These are phyloP conservation scores for Sylvia borin DNA, from an alignment of 2,797 vertebrate genomes.

Conservation along the genomic window DNA sequence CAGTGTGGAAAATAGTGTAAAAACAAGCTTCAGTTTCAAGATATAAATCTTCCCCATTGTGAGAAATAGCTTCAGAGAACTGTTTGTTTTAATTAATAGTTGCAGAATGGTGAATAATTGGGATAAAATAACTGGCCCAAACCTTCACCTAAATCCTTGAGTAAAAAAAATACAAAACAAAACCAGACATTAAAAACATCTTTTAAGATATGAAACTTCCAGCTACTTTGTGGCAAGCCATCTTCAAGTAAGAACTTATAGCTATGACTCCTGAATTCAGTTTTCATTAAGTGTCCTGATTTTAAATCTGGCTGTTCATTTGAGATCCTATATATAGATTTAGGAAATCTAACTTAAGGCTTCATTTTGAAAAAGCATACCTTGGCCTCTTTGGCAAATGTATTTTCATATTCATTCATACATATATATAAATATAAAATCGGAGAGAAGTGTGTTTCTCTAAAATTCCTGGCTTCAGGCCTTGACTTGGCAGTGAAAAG, in stretches of 20 bases:
- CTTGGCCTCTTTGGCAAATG: background rate
- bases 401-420: background rate
- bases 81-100: conserved; percentile 66
- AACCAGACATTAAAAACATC: background rate
- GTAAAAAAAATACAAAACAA: background rate
- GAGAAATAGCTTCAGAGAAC: conserved; percentile 39
- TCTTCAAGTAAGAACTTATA: background rate
- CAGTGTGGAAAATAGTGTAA: conserved; percentile 46
- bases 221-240: background rate
- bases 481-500: conserved; percentile 19
- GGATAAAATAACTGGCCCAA: conserved; percentile 15
- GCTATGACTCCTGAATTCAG: background rate
- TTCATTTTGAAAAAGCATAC: background rate
- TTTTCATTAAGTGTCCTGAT: background rate
- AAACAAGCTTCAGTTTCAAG: conserved; percentile 52
- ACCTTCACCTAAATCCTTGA: conserved; percentile 24
- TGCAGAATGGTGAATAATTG: conserved; percentile 52
- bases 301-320: background rate
- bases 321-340: background rate
- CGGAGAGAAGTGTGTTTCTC: background rate
- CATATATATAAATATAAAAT: background rate
- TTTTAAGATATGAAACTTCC: conserved; percentile 14
- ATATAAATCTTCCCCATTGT: conserved; percentile 58
- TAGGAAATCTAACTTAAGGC: background rate
- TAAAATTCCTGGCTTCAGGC: background rate